phyloP scores from a whole-genome alignment of 2,797 vertebrate genomes.

The Chaunax sp. region DNA sequence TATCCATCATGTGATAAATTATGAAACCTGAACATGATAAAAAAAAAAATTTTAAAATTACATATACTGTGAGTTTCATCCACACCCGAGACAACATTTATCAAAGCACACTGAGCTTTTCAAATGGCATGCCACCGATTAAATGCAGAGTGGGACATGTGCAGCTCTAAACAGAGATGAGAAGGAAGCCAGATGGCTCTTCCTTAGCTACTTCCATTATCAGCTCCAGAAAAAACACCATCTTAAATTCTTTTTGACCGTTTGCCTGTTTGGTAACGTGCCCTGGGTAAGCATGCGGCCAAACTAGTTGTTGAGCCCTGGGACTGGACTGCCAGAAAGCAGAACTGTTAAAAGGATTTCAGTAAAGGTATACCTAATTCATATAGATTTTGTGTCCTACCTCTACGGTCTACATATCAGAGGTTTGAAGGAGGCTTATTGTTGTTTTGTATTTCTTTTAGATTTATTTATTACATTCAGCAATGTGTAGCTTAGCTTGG shows the following conservation, averaged over 20 bases:
- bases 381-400: background rate
- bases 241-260: too few relatives aligned
- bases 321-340: background rate
- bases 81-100: background rate
- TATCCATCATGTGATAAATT: background rate
- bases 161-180: too few relatives aligned
- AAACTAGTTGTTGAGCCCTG: too few relatives aligned
- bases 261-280: background rate
- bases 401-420: background rate
- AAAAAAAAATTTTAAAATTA: background rate
- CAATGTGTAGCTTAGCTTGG: conserved; percentile 24
- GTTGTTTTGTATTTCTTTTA: conserved; percentile 7
- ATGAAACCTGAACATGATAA: background rate
- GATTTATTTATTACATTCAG: conserved; percentile 10
- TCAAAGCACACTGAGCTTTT: background rate
- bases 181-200: background rate
- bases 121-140: too few relatives aligned
- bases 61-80: background rate
- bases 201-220: too few relatives aligned
- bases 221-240: too few relatives aligned
- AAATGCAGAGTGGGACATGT: too few relatives aligned
- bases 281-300: background rate
- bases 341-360: background rate
- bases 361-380: background rate
- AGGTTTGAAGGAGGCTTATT: background rate